Evolutionary conservation across 2,797 vertebrate species (phyloP).

Genomic region (Anguilla megastoma): DNA sequence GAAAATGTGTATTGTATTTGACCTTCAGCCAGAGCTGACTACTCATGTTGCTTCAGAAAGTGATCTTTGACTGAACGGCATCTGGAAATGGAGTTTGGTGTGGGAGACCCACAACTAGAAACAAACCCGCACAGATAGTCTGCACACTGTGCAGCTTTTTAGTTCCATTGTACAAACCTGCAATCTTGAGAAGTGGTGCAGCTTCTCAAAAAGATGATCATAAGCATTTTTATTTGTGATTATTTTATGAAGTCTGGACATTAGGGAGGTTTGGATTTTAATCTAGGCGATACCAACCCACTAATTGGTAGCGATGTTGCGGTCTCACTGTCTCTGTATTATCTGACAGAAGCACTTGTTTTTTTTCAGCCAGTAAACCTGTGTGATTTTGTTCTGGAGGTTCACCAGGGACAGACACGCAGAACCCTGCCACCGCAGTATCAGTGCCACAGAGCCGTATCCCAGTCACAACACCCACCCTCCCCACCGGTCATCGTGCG

Average conservation of each 20-base stretch:
- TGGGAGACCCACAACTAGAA: background rate
- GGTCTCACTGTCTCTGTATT: background rate
- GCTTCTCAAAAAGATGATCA: background rate
- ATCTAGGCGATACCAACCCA: background rate
- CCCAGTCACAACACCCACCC: background rate
- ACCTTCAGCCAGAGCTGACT: background rate
- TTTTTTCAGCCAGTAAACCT: background rate
- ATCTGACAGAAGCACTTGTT: background rate
- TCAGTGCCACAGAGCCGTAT: background rate
- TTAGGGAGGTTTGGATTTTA: background rate
- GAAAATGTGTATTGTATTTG: background rate
- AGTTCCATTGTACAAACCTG: background rate
- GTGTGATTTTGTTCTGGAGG: background rate
- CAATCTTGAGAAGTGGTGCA: background rate
- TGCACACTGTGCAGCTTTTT: background rate
- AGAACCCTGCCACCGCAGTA: background rate
- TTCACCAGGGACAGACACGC: background rate
- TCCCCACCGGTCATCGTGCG: background rate
- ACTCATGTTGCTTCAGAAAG: background rate
- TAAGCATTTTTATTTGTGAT: background rate
- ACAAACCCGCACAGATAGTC: background rate
- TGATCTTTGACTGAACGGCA: background rate
- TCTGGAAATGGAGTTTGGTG: background rate
- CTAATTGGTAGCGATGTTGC: constrained; percentile 2
- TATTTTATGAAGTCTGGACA: background rate